These are phyloP conservation scores for Heliconius himera DNA, from an alignment of 1,140 invertebrate species.

Conservation along the genomic window DNA sequence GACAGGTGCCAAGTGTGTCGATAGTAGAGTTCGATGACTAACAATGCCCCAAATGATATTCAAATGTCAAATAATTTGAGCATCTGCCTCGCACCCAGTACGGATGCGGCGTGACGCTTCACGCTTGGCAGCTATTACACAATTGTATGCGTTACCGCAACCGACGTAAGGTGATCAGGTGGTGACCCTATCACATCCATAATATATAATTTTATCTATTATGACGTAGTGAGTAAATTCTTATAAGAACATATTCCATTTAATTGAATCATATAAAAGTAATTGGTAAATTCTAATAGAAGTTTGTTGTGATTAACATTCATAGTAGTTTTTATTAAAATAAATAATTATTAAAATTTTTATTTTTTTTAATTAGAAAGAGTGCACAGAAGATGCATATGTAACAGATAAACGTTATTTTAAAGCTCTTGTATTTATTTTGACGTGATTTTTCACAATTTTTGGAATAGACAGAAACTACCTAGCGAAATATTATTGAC, in stretches of 20 bases:
- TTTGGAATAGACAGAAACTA: too few species aligned
- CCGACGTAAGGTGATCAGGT: slow-evolving; percentile 29
- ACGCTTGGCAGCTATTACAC: slow-evolving; percentile 44
- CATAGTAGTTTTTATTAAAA: too few species aligned
- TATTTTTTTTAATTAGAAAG: too few species aligned
- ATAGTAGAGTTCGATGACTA: slow-evolving; percentile 79
- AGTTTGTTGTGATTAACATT: too few species aligned
- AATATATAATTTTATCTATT: background rate
- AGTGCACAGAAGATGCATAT: too few species aligned
- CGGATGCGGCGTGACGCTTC: slow-evolving; percentile 44
- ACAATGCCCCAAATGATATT: slow-evolving; percentile 78
- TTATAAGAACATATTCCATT: background rate
- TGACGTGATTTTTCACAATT: too few species aligned
- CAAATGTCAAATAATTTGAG: slow-evolving; percentile 81
- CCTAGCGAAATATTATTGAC: too few species aligned
- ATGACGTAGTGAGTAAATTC: background rate
- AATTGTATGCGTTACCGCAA: slow-evolving; percentile 33
- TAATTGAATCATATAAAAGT: background rate
- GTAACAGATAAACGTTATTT: too few species aligned
- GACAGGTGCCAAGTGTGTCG: slow-evolving; percentile 81
- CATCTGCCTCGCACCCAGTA: slow-evolving; percentile 60
- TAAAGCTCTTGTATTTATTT: too few species aligned
- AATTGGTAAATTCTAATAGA: too few species aligned
- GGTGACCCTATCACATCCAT: slow-evolving; percentile 13
- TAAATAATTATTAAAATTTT: too few species aligned